Evolutionary conservation across 2,113 vertebrate genomes (phyloP).

Genomic region (Aleadryas rufinucha): DNA sequence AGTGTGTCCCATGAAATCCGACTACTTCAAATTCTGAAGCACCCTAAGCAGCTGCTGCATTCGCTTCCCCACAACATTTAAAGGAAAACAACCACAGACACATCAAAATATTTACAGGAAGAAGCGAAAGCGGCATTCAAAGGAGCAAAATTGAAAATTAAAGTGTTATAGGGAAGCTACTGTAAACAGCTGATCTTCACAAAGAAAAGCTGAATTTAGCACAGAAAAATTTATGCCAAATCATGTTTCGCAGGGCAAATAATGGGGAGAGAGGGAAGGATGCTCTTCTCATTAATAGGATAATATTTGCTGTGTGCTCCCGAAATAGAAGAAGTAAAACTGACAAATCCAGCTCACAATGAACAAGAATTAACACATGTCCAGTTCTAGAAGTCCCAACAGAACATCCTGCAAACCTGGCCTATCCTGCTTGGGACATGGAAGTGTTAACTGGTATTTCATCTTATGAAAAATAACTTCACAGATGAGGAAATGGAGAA

Average conservation of each 20-base stretch:
- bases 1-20: slow-evolving; percentile 31
- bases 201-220: slow-evolving; percentile 69
- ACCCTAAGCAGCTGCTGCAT: slow-evolving; percentile 73
- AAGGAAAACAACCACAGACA: slow-evolving; percentile 29
- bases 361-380: background rate
- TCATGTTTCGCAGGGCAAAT: slow-evolving; percentile 50
- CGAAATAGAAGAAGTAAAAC: background rate
- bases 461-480: background rate
- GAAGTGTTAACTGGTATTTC: background rate
- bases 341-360: background rate
- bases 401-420: background rate
- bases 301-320: background rate
- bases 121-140: slow-evolving; percentile 68
- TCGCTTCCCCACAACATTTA: slow-evolving; percentile 56
- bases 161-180: slow-evolving; percentile 64
- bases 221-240: slow-evolving; percentile 42
- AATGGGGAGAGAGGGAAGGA: background rate
- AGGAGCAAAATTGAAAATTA: slow-evolving; percentile 74
- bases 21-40: slow-evolving; percentile 71
- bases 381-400: background rate
- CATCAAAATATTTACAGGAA: slow-evolving; percentile 81
- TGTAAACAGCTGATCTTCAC: slow-evolving; percentile 73
- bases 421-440: background rate
- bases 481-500: background rate
- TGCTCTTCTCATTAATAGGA: background rate